phyloP scores from a whole-genome alignment of 2,113 vertebrate species.

The Callopanchax toddi region DNA sequence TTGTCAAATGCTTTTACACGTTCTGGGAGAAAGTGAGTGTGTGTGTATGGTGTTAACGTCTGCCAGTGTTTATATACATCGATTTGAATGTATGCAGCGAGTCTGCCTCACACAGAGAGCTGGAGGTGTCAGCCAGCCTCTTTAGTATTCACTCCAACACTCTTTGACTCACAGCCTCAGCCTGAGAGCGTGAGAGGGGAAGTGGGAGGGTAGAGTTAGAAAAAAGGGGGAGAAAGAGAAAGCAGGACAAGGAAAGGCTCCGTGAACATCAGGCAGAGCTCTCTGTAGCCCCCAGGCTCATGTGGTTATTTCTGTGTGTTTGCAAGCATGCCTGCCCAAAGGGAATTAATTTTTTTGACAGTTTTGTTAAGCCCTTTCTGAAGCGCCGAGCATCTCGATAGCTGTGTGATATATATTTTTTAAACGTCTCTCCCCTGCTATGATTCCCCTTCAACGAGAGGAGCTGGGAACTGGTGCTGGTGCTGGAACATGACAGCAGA shows the following conservation, averaged over 20 bases:
- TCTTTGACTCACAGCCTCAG: conserved; percentile 80
- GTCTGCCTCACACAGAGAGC: conserved; percentile 60
- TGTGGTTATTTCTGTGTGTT: conserved; percentile 65
- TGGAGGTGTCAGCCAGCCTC: conserved; percentile 73
- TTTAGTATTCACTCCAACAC: conserved; percentile 83
- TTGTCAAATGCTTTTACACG: conserved; percentile 8
- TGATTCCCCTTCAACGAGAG: conserved; percentile 31
- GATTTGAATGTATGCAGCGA: conserved; percentile 36
- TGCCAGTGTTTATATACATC: conserved; percentile 57
- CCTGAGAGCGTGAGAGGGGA: conserved; percentile 63
- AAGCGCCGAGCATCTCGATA: conserved; percentile 55
- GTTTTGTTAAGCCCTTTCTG: conserved; percentile 69
- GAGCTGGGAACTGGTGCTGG: conserved; percentile 6
- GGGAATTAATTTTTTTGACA: conserved; percentile 78
- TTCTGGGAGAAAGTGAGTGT: conserved; percentile 18
- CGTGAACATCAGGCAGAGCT: conserved; percentile 66
- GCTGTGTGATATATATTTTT: conserved; percentile 51
- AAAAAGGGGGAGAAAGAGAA: conserved; percentile 26
- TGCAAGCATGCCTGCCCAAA: conserved; percentile 55
- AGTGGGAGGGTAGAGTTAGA: conserved; percentile 27
- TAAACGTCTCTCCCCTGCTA: conserved; percentile 44
- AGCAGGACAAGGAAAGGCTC: conserved; percentile 58
- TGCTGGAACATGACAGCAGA: conserved; percentile 46
- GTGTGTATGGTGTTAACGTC: conserved; percentile 35
- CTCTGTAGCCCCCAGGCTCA: conserved; percentile 65